phyloP scores from a whole-genome alignment of 2,797 vertebrate genomes.

The Enteromius anoplus region DNA sequence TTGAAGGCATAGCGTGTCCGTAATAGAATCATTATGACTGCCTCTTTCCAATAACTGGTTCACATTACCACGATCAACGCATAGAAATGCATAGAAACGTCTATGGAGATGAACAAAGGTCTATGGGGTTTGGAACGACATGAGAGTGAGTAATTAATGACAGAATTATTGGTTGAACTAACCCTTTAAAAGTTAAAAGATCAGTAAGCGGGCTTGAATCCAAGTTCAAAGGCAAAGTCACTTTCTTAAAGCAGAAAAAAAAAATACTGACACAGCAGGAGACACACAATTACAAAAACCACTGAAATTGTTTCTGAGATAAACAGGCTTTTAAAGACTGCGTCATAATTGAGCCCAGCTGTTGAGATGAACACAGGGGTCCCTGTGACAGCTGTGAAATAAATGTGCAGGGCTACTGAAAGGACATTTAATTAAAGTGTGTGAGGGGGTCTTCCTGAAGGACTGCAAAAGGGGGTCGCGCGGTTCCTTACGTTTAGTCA shows the following conservation, averaged over 20 bases:
- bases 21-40: constrained; percentile 58
- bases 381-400: constrained; percentile 44
- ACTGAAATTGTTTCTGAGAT: constrained; percentile 11
- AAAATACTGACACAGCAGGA: not conserved
- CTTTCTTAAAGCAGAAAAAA: not conserved
- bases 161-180: no score
- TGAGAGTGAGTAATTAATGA: no score
- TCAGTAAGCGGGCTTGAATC: not conserved
- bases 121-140: no score
- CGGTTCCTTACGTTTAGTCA: constrained; percentile 78
- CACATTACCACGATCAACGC: constrained; percentile 16
- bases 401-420: constrained; percentile 20
- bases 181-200: constrained; percentile 13
- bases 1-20: constrained; percentile 26
- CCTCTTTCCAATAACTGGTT: constrained; percentile 58
- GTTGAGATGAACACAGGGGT: constrained; percentile 19
- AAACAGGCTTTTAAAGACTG: constrained; percentile 29
- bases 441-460: not conserved
- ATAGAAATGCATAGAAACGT: no score
- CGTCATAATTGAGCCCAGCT: constrained; percentile 47
- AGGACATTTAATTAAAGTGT: constrained; percentile 28
- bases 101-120: no score
- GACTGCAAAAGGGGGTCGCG: not conserved
- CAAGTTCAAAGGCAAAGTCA: not conserved
- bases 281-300: not conserved